Evolutionary conservation across 1,140 invertebrate genomes (phyloP).

Genomic region (Brachionus plicatilis): DNA sequence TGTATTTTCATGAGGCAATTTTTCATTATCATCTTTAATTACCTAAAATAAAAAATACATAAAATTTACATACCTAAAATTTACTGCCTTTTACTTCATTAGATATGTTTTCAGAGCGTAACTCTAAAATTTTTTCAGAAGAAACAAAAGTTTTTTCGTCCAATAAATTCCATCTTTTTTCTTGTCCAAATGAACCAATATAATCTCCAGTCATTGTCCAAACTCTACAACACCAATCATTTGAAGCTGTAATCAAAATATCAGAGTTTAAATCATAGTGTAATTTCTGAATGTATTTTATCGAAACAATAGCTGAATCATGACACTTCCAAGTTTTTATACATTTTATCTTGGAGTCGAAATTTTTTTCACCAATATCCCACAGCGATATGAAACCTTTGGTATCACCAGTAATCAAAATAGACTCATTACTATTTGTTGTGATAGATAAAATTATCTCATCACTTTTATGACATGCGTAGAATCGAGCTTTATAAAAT

Average conservation of each 20-base stretch:
- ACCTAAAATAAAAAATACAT: background rate
- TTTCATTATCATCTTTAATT: background rate
- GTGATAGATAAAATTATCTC: conserved; percentile 51
- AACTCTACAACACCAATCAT: conserved; percentile 52
- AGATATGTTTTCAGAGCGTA: background rate
- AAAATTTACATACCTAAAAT: too few relatives aligned
- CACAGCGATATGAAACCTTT: conserved; percentile 49
- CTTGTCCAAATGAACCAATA: conserved; percentile 55
- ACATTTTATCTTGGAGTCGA: conserved; percentile 45
- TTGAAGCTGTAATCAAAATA: conserved; percentile 52
- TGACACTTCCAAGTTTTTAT: conserved; percentile 48
- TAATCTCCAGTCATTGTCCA: conserved; percentile 51
- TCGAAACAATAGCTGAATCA: conserved; percentile 51
- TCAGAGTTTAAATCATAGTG: conserved; percentile 45
- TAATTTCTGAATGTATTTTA: conserved; percentile 46
- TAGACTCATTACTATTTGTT: conserved; percentile 46
- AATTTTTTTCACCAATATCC: conserved; percentile 45
- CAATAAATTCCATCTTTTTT: background rate
- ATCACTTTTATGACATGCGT: conserved; percentile 47
- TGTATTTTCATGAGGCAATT: background rate
- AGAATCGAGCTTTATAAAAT: conserved; percentile 47
- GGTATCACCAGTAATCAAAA: conserved; percentile 52
- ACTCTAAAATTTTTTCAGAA: background rate
- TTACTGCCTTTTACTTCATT: background rate
- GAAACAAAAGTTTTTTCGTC: background rate